These are phyloP conservation scores for Drosophila seclusa DNA, from an alignment of 2,888 invertebrate genomes.

Conservation along the genomic window DNA sequence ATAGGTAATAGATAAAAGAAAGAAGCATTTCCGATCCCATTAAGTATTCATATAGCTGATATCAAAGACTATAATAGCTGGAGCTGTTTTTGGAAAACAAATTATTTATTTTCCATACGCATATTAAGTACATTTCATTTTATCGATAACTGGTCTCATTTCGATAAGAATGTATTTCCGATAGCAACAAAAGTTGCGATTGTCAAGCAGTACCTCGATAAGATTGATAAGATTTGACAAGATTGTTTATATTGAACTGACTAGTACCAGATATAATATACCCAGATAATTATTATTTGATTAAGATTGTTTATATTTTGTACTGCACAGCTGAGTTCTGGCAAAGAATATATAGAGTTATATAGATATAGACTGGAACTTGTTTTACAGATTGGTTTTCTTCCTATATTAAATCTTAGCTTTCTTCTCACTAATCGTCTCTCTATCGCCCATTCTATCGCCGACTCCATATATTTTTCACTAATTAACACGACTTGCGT, in stretches of 20 bases:
- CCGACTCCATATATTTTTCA: accelerated
- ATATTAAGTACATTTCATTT: neutral
- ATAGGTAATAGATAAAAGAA: neutral
- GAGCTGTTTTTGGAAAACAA: neutral
- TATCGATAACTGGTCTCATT: neutral
- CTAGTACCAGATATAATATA: neutral
- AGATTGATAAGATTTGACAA: neutral
- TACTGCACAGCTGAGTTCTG: neutral
- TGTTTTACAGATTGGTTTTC: neutral
- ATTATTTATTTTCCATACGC: neutral
- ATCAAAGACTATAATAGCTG: neutral
- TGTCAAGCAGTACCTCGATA: neutral
- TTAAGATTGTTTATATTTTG: neutral
- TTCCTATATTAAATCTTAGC: neutral
- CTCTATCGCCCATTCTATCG: no score
- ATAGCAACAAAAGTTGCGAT: neutral
- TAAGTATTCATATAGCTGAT: no score
- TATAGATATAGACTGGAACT: neutral
- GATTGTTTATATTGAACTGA: neutral
- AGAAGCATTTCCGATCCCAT: accelerated
- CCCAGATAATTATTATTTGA: neutral
- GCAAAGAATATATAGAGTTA: neutral
- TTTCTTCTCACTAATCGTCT: neutral
- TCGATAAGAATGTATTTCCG: neutral
- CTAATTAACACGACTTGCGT: neutral